Base-by-base conservation (phyloP, 1,140 invertebrate genomes). In the Drosophila subpulchrella region DNA sequence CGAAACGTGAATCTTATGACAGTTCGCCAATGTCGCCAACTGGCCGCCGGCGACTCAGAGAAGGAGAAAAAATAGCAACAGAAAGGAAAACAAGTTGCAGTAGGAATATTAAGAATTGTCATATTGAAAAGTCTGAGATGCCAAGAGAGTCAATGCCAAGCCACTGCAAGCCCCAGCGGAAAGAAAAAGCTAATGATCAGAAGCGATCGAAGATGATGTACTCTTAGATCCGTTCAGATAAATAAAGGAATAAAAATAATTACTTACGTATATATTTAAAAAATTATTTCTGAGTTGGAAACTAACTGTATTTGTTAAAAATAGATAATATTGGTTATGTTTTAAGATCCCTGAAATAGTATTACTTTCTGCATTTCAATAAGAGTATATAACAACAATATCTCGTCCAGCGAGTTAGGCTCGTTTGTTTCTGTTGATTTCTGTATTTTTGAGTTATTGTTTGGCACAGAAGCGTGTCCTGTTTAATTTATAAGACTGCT, bases 41-140 rank as follows among this genome's bases (percentile, higher is more conserved):
- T 46, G 63, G 71, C 47, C 73, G 51, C 54, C 56, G 50, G 36
- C 50, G 63, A 70, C 41, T 56, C 34, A 12, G 13, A 17, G 15
- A 27, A n/a, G 39, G 11, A 46, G 13, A 50, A 53, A 24, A 54
- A 53, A 48, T 50, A 63, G 70, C 59, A 48, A 63, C 57, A 47
- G 53, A 48, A 73, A 72, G 50, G 42, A 76, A 61, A 88, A 89
- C 73, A 85, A 89, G 76, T 89, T 80, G 84, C 72, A 67, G 57
- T 47, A 78, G 82, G 80, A 88, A 88, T 88, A 88, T 88, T 84
- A 84, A 88, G 84, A 88, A 89, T 89, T 80, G 84, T 88, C 84
- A 88, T 88, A 88, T 83, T 74, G 83, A 79, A 62, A 78, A 86
- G 75, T 57, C 83, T 27, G 30, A 62, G 79, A 75, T 85, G 82